Percentiles rank a stretch among this genome's conserved stretches.
These are phyloP conservation scores for Mongoloraphidia duomilia DNA, from an alignment of 2,888 invertebrate genomes.

Conservation along the genomic window DNA sequence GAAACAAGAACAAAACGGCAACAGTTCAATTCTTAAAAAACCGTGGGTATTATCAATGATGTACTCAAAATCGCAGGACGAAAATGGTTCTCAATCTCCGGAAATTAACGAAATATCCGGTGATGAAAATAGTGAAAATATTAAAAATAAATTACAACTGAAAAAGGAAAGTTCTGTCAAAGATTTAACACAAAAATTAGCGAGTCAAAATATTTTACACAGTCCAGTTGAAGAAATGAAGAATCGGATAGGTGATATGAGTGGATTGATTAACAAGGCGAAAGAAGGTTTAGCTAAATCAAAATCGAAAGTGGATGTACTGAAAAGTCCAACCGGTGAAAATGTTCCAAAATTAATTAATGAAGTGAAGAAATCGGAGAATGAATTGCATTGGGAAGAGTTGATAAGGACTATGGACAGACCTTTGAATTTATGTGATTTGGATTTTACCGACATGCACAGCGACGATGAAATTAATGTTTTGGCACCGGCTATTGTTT, in stretches of 20 bases:
- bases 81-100: conserved; percentile 18
- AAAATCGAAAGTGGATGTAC: conserved; percentile 64
- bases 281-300: conserved; percentile 83
- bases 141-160: conserved; percentile 43
- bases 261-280: conserved; percentile 82
- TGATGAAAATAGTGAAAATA: conserved; percentile 32
- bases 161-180: conserved; percentile 78
- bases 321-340: conserved; percentile 56
- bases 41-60: conserved; percentile 23
- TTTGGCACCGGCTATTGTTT: conserved; percentile 47
- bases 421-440: conserved; percentile 74
- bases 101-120: conserved; percentile 43
- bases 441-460: conserved; percentile 90
- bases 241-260: conserved; percentile 66
- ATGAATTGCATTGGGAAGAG: conserved; percentile 92
- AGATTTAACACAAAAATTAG: conserved; percentile 73
- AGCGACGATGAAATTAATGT: conserved; percentile 79
- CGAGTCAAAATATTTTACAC: conserved; percentile 49
- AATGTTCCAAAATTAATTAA: conserved; percentile 41
- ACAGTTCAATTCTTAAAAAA: conserved; percentile 16
- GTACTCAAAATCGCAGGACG: conserved; percentile 19
- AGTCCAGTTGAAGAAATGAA: conserved; percentile 42
- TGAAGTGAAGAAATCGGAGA: conserved; percentile 77
- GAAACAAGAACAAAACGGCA: conserved; percentile 34
- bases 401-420: conserved; percentile 60